A percentile compares a stretch with the other conserved stretches of the same genome.
Evolutionary conservation across 2,113 vertebrate genomes (phyloP).

Genomic region (Otus sunia): DNA sequence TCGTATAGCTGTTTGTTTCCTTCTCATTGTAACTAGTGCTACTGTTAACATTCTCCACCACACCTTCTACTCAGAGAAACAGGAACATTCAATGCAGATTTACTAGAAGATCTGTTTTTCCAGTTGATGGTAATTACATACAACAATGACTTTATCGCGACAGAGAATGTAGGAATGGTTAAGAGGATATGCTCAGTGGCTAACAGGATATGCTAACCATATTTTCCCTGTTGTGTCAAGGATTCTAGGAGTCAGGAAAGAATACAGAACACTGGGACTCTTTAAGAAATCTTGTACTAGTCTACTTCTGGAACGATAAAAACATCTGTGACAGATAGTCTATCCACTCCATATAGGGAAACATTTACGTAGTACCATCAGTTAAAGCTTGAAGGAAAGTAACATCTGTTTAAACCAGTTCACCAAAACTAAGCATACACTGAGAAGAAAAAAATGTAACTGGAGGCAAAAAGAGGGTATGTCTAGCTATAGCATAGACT

Average conservation of each 20-base stretch:
- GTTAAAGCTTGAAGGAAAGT: slow-evolving; percentile 41
- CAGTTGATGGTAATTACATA: slow-evolving; percentile 14
- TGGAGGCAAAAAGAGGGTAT: slow-evolving; percentile 14
- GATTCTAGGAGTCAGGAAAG: slow-evolving; percentile 58
- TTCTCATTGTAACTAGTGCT: neutral
- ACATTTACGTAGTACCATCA: slow-evolving; percentile 48
- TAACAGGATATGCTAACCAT: neutral
- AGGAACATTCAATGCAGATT: slow-evolving; percentile 12
- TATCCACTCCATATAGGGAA: slow-evolving; percentile 45
- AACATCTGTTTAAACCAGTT: slow-evolving; percentile 42
- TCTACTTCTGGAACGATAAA: slow-evolving; percentile 48
- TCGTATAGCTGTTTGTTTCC: neutral
- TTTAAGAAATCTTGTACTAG: slow-evolving; percentile 53
- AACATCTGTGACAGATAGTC: slow-evolving; percentile 42
- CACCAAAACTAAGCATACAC: slow-evolving; percentile 31
- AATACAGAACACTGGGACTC: slow-evolving; percentile 60
- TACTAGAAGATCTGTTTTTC: slow-evolving; percentile 32
- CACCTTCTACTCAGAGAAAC: neutral
- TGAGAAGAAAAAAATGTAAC: neutral
- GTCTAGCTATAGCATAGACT: slow-evolving; percentile 50
- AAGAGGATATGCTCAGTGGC: neutral
- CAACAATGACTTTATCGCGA: neutral
- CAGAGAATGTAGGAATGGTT: neutral
- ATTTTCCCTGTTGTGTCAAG: neutral
- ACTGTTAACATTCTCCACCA: neutral